Evolutionary conservation across 2,888 invertebrate genomes (phyloP).

Genomic region (Charanyca ferruginea): DNA sequence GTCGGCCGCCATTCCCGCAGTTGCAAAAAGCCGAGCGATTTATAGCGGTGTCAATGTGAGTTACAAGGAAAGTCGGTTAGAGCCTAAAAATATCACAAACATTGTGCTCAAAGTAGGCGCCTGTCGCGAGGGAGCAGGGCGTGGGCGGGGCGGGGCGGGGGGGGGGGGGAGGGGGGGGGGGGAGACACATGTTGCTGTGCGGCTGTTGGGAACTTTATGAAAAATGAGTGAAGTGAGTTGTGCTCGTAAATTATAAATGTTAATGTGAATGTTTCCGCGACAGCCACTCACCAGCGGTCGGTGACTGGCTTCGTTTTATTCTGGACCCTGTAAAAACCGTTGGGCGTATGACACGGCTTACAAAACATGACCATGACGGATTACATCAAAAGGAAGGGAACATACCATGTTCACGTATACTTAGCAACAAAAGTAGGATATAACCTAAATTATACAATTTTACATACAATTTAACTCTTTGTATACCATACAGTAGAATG

Average conservation of each 20-base stretch:
- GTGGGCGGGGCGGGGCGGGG: background rate
- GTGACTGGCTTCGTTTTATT: background rate
- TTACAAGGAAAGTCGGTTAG: slow-evolving; percentile 39
- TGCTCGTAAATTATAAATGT: slow-evolving; percentile 44
- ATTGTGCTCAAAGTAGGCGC: slow-evolving; percentile 5
- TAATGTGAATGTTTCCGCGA: slow-evolving; percentile 21
- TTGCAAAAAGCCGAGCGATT: slow-evolving; percentile 29
- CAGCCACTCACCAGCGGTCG: background rate
- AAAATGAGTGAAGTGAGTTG: slow-evolving; percentile 35
- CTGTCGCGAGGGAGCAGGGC: background rate
- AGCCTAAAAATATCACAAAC: slow-evolving; percentile 17
- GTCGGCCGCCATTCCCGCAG: background rate
- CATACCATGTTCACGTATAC: no score
- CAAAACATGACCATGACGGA: no score
- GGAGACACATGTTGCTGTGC: slow-evolving; percentile 19
- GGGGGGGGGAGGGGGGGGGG: background rate
- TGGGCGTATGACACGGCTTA: background rate
- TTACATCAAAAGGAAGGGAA: no score
- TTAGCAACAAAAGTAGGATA: no score
- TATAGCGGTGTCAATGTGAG: slow-evolving; percentile 40
- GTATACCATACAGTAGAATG: no score
- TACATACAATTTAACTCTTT: no score
- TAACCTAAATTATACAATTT: no score
- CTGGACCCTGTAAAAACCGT: no score
- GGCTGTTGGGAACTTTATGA: slow-evolving; percentile 41